Evolutionary conservation across 23 tunicate species (phyloP), one percentile per base, ranked within the genome.

Genomic region (Diplosoma virens): DNA sequence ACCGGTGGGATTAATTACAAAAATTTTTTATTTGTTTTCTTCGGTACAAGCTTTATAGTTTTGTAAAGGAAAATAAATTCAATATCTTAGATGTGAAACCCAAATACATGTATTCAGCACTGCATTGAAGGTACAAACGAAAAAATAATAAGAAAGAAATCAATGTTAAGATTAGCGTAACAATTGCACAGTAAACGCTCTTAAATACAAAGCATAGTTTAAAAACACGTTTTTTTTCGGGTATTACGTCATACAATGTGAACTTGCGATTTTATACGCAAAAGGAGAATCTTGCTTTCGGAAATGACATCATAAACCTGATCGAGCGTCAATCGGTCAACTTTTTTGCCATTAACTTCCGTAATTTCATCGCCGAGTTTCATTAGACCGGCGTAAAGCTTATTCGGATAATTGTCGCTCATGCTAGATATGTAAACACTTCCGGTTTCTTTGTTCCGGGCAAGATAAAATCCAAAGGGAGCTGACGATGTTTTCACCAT

Each of bases 351-450:
- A 74, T 92, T 92, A 52, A 92, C 77, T 77, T 92, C 87, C 0
- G 92, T 85, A 26, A 92, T 79, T 77, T 85, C 92, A 77, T 92
- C 97, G 14, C 97, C 97, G 1, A 83, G 77, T 59, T 79, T 76
- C 97, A 92, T 92, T 0, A 92, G 81, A 2, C 97, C 97, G 32
- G 92, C 81, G 59, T 80, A 92, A 92, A 92, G 85, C 47, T 92
- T 92, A 54, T 92, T 84, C 0, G 92, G 97, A 30, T 92, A 92
- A 50, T 84, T 73, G 84, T 92, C 97, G 48, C 83, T 92, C 60
- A 92, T 48, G 31, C 87, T 82, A 28, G 97, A 83, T 9, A 92
- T 92, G 81, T 63, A 92, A 2, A 92, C 91, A 60, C 85, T 87
- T 82, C 96, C 96, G 29, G 29, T 66, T 32, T 79, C 88, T 58